Base-by-base conservation (phyloP, 2,888 invertebrate genomes). In the Podotricha telesiphe region DNA sequence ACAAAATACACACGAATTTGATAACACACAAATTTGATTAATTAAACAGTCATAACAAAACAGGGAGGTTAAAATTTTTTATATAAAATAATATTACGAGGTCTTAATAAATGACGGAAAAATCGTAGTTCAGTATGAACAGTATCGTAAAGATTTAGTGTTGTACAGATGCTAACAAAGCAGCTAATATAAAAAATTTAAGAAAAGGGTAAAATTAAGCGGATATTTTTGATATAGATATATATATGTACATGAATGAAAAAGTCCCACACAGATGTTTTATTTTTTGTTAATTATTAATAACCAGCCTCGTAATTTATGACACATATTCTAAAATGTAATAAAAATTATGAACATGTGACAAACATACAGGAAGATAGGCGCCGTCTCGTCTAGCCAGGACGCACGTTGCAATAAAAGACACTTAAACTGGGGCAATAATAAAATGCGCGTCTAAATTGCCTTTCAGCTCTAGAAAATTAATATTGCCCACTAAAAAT, bases 401-500 rank as follows among this genome's bases (percentile, higher is more conserved):
- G 42, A 67, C 42, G 67, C 59, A 53, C 51, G 45, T 15, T 64
- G 56, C 63, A 69, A 67, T 67, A 72, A 72, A 71, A 42, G 65
- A 69, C 58, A 66, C 48, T 37, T 53, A 61, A 64, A 67, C 58
- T 19, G 28, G 55, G 58, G 53, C 66, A 63, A 66, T 59, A 63
- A 64, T 67, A 68, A 40, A 64, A 63, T 59, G 53, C 63, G 56
- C 45, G 42, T 68, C 65, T 65, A 65, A 62, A 70, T 68, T 71
- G 62, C 61, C 28, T 47, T 68, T 62, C 56, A 55, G 56, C 65
- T 17, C 45, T 51, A 48, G 28, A 42, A 22, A 20, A 42, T 56
- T 56, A 37, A 34, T 34, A 13, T 65, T 58, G 15, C 17, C 7
- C n/a, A 17, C 20, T 47, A 19, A 47, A 55, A 59, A 22, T 59